Base-by-base conservation (phyloP, 1,140 invertebrate genomes). In the Penaeus chinensis region DNA sequence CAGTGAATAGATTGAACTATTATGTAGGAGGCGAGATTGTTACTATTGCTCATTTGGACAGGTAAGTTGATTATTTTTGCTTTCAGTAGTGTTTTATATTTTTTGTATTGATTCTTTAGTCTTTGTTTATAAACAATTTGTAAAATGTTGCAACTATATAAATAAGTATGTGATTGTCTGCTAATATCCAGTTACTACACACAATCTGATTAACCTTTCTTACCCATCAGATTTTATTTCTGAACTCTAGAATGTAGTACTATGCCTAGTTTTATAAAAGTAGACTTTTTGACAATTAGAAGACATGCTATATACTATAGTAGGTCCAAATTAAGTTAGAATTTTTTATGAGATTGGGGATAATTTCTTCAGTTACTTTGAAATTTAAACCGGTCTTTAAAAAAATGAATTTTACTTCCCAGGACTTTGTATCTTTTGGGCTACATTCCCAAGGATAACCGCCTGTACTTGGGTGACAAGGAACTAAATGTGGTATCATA, bases 21-120 rank as follows among this genome's bases (percentile, higher is more conserved):
- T 99, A 98, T 92, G 98, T 99, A 32, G 99, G 99, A 42, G 99
- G 99, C 42, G 98, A 99, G 93, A 96, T 99, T 74, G 98, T 99
- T 0, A 99, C 98, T 3, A 96, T 99, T 63, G 97, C 98, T 11
- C 99, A 99, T 93, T 94, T 99, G 71, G 99, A 99, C 92, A 95
- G 97, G 93, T 94, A 89, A 90, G 90, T 32, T 82, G 0, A 20
- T 5, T 18, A 32, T 74, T 79, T 16, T 32, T 32, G n/a, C 24
- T 22, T 54, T 71, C 47, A 2, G 16, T n/a, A 37, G 5, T 27
- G 20, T n/a, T 60, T 20, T 27, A 32, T 76, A 63, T 16, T 32
- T 65, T 8, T 24, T 16, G 54, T 47, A 54, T 79, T 60, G 18
- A n/a, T 74, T n/a, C 16, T 69, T 60, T 20, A 74, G 42, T 7